Base-by-base conservation (phyloP, 2,888 invertebrate genomes). In the Phania funesta region DNA sequence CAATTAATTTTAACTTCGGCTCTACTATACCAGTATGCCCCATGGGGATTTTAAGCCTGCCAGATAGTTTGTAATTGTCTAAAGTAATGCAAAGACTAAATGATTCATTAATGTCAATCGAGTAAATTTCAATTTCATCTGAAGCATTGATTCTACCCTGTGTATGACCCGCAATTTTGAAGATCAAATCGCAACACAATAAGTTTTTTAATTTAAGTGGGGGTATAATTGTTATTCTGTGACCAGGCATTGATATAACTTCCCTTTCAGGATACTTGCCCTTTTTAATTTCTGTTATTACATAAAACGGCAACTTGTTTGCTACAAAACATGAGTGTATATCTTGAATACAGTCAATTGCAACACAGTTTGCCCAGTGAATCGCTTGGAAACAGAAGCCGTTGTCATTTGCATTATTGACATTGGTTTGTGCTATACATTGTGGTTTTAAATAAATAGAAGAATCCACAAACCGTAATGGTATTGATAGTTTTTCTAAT, bases 171-270 rank as follows among this genome's bases (percentile, higher is more conserved):
- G 91, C 91, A 44, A 93, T 91, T 87, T 93, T 93, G 87, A 93
- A 96, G 70, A 93, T 92, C 78, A 97, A 89, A 90, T 96, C 96
- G 84, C 95, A 93, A 0, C 99, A 99, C 65, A 99, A 93, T 80
- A 99, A 93, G 92, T 99, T 99, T 84, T 95, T 94, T 3, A 99
- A 89, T 16, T 95, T 93, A 18, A 99, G 92, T 0, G 97, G 97
- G 26, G 98, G 96, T 85, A 96, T 92, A 54, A 99, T 92, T 2
- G 94, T 94, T 80, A 99, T 94, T 16, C 95, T 94, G 91, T 99
- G 99, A 0, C 96, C 98, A 5, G 98, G 97, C 79, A 90, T 76
- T 60, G 83, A 83, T n/a, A 85, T 62, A 26, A 70, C 84, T 83
- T 97, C 93, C 62, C 93, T 90, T 58, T 86, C 84, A 0, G 97